Conservation (phyloP, 92 coral and sea anemone species). For the Palythoa grandiflora region DNA sequence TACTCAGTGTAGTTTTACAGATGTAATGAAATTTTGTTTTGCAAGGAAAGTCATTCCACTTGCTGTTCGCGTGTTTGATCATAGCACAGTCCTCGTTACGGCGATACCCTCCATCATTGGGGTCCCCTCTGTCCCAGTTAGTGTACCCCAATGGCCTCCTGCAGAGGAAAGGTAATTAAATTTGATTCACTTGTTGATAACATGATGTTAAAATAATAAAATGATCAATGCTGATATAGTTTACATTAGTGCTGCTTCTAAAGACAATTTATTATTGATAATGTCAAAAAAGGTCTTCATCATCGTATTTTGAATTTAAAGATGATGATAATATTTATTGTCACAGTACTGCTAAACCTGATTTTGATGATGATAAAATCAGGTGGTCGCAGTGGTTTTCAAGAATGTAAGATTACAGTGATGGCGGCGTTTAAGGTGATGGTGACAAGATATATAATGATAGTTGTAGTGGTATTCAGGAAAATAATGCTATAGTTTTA, state of each 20-base stretch:
- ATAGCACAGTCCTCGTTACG: slow-evolving; percentile 45
- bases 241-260: background rate
- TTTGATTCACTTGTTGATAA: background rate
- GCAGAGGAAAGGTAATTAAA: background rate
- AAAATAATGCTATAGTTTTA: too few relatives aligned
- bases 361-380: background rate
- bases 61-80: slow-evolving; percentile 26
- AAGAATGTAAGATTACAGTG: too few relatives aligned
- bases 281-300: background rate
- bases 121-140: slow-evolving; percentile 44
- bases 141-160: slow-evolving; percentile 26
- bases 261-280: too few relatives aligned
- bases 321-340: background rate
- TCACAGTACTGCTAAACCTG: background rate
- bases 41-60: slow-evolving; percentile 47
- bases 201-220: background rate
- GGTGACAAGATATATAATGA: too few relatives aligned
- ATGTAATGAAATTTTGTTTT: slow-evolving; percentile 31
- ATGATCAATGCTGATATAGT: background rate
- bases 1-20: slow-evolving; percentile 27
- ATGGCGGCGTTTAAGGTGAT: too few relatives aligned
- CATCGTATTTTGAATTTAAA: background rate
- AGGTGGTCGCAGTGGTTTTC: too few relatives aligned
- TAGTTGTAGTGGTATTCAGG: too few relatives aligned
- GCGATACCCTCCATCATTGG: slow-evolving; percentile 24